Base-by-base conservation (phyloP, 2,888 invertebrate genomes). In the Tuta absoluta region DNA sequence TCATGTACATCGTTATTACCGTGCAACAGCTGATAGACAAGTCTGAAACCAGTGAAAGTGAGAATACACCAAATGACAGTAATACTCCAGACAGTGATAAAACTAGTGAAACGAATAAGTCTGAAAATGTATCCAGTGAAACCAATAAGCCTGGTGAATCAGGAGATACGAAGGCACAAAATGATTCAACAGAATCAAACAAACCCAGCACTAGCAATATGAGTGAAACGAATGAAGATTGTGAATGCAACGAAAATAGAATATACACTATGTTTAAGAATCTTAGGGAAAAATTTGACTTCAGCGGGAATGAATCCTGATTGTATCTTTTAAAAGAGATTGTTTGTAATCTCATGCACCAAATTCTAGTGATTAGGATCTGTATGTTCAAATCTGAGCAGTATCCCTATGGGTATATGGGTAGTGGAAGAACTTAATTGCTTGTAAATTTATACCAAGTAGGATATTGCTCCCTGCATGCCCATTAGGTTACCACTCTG, bases 21-120 rank as follows among this genome's bases (percentile, higher is more conserved):
- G 23, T 92, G 8, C 94, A 95, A 74, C 95, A 95, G 73, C 61
- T 93, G 14, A 84, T 88, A 75, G 79, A 89, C 67, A 71, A 69
- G 61, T 4, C 33, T 14, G 23, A 58, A 41, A 66, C 62, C 57
- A 69, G 59, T 59, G 66, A 65, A 38, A 51, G n/a, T 53, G 62
- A 63, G 14, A 65, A 64, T 41, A 51, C 24, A 37, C 11, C 28
- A 45, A 63, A 48, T 33, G 65, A 57, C 51, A 59, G 10, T 48
- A 51, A 65, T 61, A 57, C 64, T 53, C 37, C 64, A 62, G 62
- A 63, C 8, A 67, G 64, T 62, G 57, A 62, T 38, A 63, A 65
- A 37, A 19, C 58, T 56, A 64, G 64, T 51, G 45, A 38, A 37
- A 58, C 17, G 21, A 51, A 69, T 21, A 67, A 67, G 21, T 21